Evolutionary conservation across 1,140 invertebrate genomes (phyloP).

Genomic region (Drosophila saltans): DNA sequence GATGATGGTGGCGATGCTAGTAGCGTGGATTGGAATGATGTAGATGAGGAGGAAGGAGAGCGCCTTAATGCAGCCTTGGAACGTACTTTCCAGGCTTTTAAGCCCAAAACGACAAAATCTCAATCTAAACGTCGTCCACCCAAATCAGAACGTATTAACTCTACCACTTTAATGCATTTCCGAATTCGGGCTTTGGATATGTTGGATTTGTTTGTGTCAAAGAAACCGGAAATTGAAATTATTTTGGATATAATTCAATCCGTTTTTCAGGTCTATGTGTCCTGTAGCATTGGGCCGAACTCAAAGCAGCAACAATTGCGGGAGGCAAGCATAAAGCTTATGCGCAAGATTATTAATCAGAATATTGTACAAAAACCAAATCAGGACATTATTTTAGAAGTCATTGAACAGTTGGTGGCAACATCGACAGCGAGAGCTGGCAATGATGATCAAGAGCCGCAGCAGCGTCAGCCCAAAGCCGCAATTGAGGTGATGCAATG

Average conservation of each 20-base stretch:
- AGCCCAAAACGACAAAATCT: constrained; percentile 62
- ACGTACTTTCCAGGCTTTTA: constrained; percentile 87
- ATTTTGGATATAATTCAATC: constrained; percentile 39
- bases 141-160: constrained; percentile 60
- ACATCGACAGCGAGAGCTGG: background rate
- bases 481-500: constrained; percentile 15
- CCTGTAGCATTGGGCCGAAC: background rate
- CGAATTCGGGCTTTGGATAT: constrained; percentile 57
- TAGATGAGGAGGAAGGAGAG: constrained; percentile 90
- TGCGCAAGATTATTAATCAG: constrained; percentile 36
- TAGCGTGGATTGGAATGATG: constrained; percentile 90
- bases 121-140: constrained; percentile 44
- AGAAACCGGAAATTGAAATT: constrained; percentile 34
- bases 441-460: constrained; percentile 7
- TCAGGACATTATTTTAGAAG: constrained; percentile 30
- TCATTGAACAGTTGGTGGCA: constrained; percentile 38
- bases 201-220: constrained; percentile 36
- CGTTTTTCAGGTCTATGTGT: constrained; percentile 37
- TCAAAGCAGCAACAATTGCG: constrained; percentile 37
- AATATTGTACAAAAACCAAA: constrained; percentile 10
- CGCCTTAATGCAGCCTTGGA: constrained; percentile 88
- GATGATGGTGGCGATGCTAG: constrained; percentile 33
- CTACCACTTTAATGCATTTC: constrained; percentile 56
- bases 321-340: constrained; percentile 49
- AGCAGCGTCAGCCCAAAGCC: constrained; percentile 14